A percentile compares a stretch with the other conserved stretches of the same genome.
Evolutionary conservation across 2,797 vertebrate species (phyloP).

Genomic region (Ciconia nigra): DNA sequence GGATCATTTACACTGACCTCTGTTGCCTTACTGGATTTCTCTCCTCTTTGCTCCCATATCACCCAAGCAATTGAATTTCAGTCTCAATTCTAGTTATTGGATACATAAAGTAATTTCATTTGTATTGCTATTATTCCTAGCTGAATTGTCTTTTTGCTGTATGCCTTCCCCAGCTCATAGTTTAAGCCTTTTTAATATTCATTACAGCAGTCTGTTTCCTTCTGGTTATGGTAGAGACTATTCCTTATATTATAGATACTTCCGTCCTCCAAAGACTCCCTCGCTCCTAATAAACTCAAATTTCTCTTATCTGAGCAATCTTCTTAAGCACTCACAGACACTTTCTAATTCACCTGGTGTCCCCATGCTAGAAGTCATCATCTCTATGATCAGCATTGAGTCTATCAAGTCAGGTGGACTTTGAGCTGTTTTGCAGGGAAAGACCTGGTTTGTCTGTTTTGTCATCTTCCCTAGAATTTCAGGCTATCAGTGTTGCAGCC

Average conservation of each 20-base stretch:
- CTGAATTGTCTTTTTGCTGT: background rate
- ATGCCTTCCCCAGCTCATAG: background rate
- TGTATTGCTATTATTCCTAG: background rate
- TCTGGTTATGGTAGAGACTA: background rate
- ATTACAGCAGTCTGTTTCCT: background rate
- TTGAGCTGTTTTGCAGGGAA: background rate
- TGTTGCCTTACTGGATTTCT: background rate
- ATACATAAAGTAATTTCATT: slow-evolving; percentile 4
- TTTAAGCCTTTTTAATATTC: slow-evolving; percentile 36
- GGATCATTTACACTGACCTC: background rate
- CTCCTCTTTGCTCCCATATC: background rate
- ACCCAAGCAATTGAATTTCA: background rate
- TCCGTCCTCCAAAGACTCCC: background rate
- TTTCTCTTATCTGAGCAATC: background rate
- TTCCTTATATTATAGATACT: background rate
- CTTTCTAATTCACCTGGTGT: background rate
- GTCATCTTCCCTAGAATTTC: background rate
- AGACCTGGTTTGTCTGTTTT: background rate
- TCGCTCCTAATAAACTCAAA: background rate
- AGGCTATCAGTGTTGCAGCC: background rate
- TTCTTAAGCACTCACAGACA: background rate
- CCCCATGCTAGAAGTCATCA: background rate
- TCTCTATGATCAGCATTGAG: background rate
- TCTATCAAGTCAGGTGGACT: background rate
- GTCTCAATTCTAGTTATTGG: background rate